These are phyloP conservation scores for Micrastur ruficollis DNA, from an alignment of 2,797 vertebrate genomes.

Conservation along the genomic window DNA sequence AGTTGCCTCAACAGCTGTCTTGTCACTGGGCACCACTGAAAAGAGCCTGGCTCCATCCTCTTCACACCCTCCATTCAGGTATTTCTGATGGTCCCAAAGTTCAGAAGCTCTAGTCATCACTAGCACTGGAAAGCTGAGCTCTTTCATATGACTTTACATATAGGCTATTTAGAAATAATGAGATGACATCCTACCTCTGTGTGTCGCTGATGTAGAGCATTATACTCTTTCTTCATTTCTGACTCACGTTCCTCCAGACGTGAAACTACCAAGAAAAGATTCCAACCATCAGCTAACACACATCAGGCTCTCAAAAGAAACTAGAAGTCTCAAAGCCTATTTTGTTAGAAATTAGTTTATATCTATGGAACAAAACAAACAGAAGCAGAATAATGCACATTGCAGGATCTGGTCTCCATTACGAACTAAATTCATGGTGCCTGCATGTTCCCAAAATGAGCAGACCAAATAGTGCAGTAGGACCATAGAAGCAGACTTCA, in stretches of 20 bases:
- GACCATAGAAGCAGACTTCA: neutral
- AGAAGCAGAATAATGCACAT: neutral
- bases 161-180: neutral
- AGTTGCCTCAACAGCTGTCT: neutral
- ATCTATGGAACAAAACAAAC: neutral
- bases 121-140: neutral
- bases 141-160: neutral
- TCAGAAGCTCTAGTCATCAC: neutral
- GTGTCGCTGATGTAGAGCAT: slow-evolving; percentile 95
- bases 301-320: neutral
- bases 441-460: neutral
- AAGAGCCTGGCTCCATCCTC: neutral
- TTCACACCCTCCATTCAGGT: neutral
- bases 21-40: neutral
- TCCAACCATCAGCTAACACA: neutral
- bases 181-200: slow-evolving; percentile 84
- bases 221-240: slow-evolving; percentile 98
- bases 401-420: neutral
- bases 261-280: slow-evolving; percentile 80
- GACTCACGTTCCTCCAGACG: slow-evolving; percentile 94
- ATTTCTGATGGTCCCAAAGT: neutral
- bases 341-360: neutral
- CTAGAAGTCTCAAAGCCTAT: neutral
- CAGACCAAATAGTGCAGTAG: neutral
- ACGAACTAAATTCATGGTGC: neutral